Conservation (phyloP, 1,140 invertebrate genomes). For the Drosophila truncata region DNA sequence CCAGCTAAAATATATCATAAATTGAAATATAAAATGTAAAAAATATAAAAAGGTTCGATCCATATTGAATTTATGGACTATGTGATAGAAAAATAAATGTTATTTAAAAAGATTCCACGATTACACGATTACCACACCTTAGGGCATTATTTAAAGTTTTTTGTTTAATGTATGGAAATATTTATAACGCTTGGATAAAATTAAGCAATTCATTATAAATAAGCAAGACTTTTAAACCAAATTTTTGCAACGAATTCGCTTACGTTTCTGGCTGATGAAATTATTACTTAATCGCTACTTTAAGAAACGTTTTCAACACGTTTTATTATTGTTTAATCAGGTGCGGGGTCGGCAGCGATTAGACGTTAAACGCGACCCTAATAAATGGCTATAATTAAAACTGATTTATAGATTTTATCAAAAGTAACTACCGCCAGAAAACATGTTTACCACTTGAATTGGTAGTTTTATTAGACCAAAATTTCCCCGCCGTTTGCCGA, state of each 20-base stretch:
- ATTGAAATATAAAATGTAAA: neutral
- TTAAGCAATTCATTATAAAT: neutral
- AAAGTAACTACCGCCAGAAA: neutral
- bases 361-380: neutral
- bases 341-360: constrained; percentile 1
- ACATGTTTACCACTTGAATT: constrained; percentile 17
- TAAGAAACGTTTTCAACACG: constrained; percentile 31
- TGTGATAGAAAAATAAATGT: too few relatives aligned
- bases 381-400: constrained; percentile 43
- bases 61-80: neutral
- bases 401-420: constrained; percentile 33
- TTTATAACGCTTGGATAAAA: too few relatives aligned
- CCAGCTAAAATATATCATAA: neutral
- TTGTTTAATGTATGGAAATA: too few relatives aligned
- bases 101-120: too few relatives aligned
- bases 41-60: neutral
- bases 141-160: too few relatives aligned
- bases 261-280: neutral
- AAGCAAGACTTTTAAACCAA: neutral
- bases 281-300: neutral
- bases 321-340: constrained; percentile 11
- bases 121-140: too few relatives aligned
- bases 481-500: constrained; percentile 13
- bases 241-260: neutral
- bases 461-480: constrained; percentile 19